Base-by-base conservation (phyloP, 2,888 invertebrate species). In the Seira ritae region DNA sequence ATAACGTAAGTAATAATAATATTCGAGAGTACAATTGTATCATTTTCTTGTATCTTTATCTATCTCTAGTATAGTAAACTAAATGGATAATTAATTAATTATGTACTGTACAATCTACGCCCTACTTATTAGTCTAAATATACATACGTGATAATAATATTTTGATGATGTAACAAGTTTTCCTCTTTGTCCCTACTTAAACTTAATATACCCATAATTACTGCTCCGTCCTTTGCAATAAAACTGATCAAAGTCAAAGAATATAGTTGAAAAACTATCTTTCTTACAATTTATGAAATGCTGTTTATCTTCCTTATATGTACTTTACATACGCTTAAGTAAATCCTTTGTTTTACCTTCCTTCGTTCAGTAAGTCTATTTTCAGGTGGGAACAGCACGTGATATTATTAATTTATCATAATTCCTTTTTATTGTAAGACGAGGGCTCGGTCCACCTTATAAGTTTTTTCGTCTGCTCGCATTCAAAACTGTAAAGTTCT, bases 361-460 rank as follows among this genome's bases (percentile, higher is more conserved):
- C 2, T 42, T 46, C 55, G 24, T 23, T 55, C 17, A 71, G 55
- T 60, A 60, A 77, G 76, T 77, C 82, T 77, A 76, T 82, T 82
- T 70, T 77, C 82, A 82, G 82, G 82, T 82, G 82, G 82, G 82
- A 82, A 82, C 82, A 82, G 82, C 76, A 77, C 77, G 72, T 82
- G 81, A 75, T 72, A 72, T 24, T 31, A 2, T 50, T 65, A 67
- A 69, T 80, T n/a, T 67, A 67, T 73, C 50, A 15, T 72, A 60
- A 15, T 19, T 31, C 20, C 67, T 20, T 70, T 19, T 8, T 37
- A 73, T 55, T 71, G 23, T 55, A 50, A 73, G 72, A 75, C 50
- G 81, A 77, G 77, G 83, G 78, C 76, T 77, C 78, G 76, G 77
- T 73, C 83, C 77, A 78, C 78, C 83, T 78, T 62, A 17, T 55